Percentiles rank a stretch among this genome's conserved stretches.
phyloP scores from a whole-genome alignment of 2,797 vertebrate genomes.

The Crax fasciolata region DNA sequence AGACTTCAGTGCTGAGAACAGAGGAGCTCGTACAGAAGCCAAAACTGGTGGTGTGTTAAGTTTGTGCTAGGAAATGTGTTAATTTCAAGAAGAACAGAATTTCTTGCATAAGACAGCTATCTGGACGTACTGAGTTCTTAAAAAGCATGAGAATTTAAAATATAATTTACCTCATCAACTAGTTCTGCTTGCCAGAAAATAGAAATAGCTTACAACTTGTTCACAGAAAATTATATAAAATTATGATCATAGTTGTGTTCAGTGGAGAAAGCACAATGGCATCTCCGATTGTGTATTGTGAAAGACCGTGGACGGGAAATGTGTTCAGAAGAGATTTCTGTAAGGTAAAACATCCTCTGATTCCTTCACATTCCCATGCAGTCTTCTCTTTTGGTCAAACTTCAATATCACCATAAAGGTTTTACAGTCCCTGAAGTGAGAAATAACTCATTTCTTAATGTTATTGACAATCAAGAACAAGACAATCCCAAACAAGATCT shows the following conservation, averaged over 20 bases:
- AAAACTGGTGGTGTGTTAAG: not conserved
- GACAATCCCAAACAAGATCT: not conserved
- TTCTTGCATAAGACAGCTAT: not conserved
- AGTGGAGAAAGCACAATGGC: not conserved
- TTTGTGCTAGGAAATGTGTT: not conserved
- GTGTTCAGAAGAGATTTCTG: not conserved
- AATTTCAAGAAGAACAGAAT: not conserved
- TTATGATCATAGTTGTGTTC: not conserved
- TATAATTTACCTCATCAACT: not conserved
- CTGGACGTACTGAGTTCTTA: not conserved
- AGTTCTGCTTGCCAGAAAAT: not conserved
- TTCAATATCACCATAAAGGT: not conserved
- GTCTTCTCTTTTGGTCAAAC: not conserved
- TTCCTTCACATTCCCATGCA: not conserved
- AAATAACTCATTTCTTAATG: accelerated
- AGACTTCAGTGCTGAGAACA: not conserved
- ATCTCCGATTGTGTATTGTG: not conserved
- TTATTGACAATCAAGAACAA: not conserved
- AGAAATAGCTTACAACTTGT: not conserved
- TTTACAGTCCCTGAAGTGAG: not conserved
- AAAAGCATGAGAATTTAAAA: not conserved
- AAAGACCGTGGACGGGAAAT: not conserved
- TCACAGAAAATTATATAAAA: not conserved
- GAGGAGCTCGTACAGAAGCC: not conserved
- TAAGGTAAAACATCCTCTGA: not conserved